Percentiles rank a stretch among this genome's conserved stretches.
These are phyloP conservation scores for Latrodectus hesperus DNA, from an alignment of 2,888 invertebrate species.

Conservation along the genomic window DNA sequence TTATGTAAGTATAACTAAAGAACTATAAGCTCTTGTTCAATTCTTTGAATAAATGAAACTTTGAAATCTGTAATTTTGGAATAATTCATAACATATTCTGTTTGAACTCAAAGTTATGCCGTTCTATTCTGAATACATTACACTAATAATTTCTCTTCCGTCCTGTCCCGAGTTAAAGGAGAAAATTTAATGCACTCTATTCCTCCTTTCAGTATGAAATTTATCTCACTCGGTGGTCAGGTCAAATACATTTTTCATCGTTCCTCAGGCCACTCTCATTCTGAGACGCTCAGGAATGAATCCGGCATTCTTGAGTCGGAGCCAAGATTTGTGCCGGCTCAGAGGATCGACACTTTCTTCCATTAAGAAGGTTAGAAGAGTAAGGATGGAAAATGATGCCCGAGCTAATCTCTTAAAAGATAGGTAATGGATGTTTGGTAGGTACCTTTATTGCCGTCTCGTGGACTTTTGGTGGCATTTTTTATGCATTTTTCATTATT, in stretches of 20 bases:
- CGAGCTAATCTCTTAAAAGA: slow-evolving; percentile 62
- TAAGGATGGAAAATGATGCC: slow-evolving; percentile 62
- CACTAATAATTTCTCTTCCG: no score
- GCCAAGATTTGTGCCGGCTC: slow-evolving; percentile 64
- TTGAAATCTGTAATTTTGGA: no score
- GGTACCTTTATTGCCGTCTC: slow-evolving; percentile 10
- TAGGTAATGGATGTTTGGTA: slow-evolving; percentile 64
- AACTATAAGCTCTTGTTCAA: no score
- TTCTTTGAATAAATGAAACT: no score
- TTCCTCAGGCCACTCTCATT: slow-evolving; percentile 32
- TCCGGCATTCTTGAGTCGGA: slow-evolving; percentile 57
- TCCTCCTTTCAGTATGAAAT: no score
- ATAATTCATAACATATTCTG: no score
- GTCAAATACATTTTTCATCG: background rate
- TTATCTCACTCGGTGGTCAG: no score
- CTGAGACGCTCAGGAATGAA: slow-evolving; percentile 10
- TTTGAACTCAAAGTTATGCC: no score
- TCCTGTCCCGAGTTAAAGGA: no score
- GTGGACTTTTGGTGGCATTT: slow-evolving; percentile 7
- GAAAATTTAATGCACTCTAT: no score
- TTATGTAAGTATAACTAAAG: no score
- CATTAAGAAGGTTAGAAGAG: slow-evolving; percentile 63
- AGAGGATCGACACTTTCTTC: slow-evolving; percentile 65
- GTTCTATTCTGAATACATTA: no score
- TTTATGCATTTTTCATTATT: slow-evolving; percentile 56